phyloP scores from a whole-genome alignment of 1,140 invertebrate species.

The Tetragnatha versicolor region DNA sequence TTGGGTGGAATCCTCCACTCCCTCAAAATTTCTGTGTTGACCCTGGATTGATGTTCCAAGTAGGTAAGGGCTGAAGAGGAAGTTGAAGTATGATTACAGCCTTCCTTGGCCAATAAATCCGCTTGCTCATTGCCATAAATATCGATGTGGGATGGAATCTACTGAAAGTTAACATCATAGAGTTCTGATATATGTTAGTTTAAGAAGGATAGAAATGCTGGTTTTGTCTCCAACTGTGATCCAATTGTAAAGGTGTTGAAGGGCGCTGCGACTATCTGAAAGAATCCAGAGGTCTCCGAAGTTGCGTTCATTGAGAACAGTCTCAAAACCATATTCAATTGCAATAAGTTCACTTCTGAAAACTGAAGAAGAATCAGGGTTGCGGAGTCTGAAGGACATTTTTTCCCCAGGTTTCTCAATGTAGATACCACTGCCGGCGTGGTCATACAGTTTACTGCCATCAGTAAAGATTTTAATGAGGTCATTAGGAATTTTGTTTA shows the following conservation, averaged over 20 bases:
- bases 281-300: not conserved
- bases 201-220: not conserved
- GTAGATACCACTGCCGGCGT: too few species aligned
- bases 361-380: not conserved
- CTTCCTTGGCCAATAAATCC: not conserved
- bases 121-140: not conserved
- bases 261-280: not conserved
- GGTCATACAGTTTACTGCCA: too few species aligned
- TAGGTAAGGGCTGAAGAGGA: too few species aligned
- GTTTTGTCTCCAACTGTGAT: not conserved
- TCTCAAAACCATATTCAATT: not conserved
- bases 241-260: slow-evolving; percentile 1
- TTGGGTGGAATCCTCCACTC: not conserved
- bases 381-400: not conserved
- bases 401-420: too few species aligned
- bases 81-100: not conserved
- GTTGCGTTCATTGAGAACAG: not conserved
- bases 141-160: not conserved
- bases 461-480: too few species aligned
- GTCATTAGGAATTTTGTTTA: too few species aligned
- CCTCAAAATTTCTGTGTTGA: not conserved
- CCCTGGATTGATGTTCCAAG: not conserved
- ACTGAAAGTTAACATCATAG: not conserved
- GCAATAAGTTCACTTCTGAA: not conserved
- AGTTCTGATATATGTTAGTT: not conserved